Evolutionary conservation across 2,797 vertebrate genomes (phyloP), one percentile per base, ranked within the genome.

Genomic region (Galagoides demidoff): DNA sequence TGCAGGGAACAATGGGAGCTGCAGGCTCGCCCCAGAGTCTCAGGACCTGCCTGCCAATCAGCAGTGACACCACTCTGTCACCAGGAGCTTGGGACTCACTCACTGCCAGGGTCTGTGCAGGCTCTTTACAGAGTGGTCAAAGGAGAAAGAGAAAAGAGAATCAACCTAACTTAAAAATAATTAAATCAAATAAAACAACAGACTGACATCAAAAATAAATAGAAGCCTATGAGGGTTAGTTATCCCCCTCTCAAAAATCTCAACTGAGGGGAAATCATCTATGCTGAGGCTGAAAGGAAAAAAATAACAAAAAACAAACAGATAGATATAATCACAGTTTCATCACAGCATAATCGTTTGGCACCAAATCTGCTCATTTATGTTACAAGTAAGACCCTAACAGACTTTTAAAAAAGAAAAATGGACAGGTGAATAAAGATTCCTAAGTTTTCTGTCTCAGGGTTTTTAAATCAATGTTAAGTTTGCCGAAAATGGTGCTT

Each of bases 1-100:
- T 90, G 82, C 81, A 93, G 92, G 61, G 52, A 94, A 97, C 95
- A 96, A 96, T 43, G 70, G 88, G 43, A 66, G 64, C 93, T 63
- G 74, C 73, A 43, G 68, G 39, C 43, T 16, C 0, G 52, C 57
- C 92, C 34, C 61, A 20, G 45, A 68, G 43, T 79, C 64, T 71
- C 86, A 27, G 95, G 64, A 45, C 57, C 37, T n/a, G 94, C 29
- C 82, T 81, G 94, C 94, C 95, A 95, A 92, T 96, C 96, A 87
- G 22, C 66, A 57, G 61, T 61, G 96, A 96, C 89, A 95, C 37
- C 76, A 59, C 70, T 57, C 73, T 68, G 85, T 92, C 84, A 39
- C 74, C 10, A 37, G 31, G 49, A 70, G 23, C 23, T 9, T 37
- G 57, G 52, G 79, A 37, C 61, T 79, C 11, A 0, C 20, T 68